Evolutionary conservation across 1,140 invertebrate genomes (phyloP).

Genomic region (Cherax quadricarinatus): DNA sequence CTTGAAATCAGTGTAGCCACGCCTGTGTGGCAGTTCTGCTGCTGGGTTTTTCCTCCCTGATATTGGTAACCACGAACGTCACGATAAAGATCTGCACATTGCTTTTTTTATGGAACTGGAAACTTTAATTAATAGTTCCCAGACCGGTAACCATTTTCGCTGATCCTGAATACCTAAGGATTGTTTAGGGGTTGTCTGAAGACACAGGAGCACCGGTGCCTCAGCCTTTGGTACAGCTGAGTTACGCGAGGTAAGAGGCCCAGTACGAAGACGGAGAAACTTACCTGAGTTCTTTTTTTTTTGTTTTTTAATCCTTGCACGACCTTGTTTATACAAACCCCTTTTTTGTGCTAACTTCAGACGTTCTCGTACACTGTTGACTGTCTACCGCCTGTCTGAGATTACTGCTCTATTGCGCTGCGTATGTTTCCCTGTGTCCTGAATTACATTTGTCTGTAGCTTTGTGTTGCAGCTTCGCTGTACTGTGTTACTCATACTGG

Average conservation of each 20-base stretch:
- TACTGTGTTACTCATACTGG: too few relatives aligned
- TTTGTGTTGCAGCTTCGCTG: too few relatives aligned
- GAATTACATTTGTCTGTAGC: too few relatives aligned
- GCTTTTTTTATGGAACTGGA: not conserved
- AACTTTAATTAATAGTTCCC: not conserved
- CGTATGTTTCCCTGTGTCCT: too few relatives aligned
- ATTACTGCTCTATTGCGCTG: too few relatives aligned
- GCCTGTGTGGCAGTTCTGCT: not conserved
- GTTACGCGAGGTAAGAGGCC: constrained; percentile 37
- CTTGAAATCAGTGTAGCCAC: constrained; percentile 53
- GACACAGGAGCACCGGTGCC: too few relatives aligned
- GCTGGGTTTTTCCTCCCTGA: too few relatives aligned
- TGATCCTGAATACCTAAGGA: not conserved
- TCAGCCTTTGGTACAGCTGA: constrained; percentile 31
- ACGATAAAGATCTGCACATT: not conserved
- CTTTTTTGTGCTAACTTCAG: not conserved
- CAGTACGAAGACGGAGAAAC: constrained; percentile 41
- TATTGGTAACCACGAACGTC: not conserved
- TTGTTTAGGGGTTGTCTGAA: not conserved
- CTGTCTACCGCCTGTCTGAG: not conserved
- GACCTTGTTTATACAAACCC: constrained; percentile 9
- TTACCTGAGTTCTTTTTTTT: not conserved
- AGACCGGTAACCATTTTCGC: not conserved
- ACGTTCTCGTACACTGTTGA: constrained; percentile 31
- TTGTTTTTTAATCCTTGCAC: not conserved